These are phyloP conservation scores for Cryptocephalus primarius DNA, from an alignment of 2,888 invertebrate genomes.

Conservation along the genomic window DNA sequence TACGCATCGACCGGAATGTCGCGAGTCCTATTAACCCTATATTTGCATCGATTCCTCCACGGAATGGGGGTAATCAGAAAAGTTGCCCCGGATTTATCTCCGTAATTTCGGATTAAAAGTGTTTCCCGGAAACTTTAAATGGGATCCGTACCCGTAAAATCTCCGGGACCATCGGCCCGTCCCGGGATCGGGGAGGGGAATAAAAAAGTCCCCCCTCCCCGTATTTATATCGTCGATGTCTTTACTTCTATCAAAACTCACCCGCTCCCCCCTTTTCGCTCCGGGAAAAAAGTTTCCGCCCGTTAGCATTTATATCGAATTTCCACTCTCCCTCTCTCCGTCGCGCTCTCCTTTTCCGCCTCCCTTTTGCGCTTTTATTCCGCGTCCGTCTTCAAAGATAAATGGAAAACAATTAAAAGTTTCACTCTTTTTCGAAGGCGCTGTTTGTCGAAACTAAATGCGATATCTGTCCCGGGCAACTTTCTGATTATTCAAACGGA, in stretches of 20 bases:
- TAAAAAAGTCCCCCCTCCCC: background rate
- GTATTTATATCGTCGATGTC: conserved; percentile 2
- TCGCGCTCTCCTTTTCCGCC: too few relatives aligned
- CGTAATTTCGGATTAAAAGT: too few relatives aligned
- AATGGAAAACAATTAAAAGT: conserved; percentile 17
- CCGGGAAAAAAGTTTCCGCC: conserved; percentile 3
- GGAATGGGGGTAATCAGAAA: too few relatives aligned
- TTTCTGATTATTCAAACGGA: too few relatives aligned
- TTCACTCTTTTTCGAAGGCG: conserved; percentile 6
- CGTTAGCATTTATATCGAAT: conserved; percentile 16
- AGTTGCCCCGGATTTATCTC: too few relatives aligned
- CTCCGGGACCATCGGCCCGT: too few relatives aligned
- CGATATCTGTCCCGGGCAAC: too few relatives aligned
- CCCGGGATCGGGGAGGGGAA: too few relatives aligned
- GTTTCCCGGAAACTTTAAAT: background rate
- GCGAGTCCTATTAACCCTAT: too few relatives aligned
- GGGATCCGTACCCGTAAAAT: background rate
- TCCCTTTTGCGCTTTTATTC: background rate
- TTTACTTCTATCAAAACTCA: conserved; percentile 7
- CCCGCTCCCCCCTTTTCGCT: background rate
- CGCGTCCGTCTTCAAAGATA: conserved; percentile 10
- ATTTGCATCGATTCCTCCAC: too few relatives aligned
- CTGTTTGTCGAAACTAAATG: too few relatives aligned
- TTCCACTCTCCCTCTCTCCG: background rate
- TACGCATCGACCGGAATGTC: too few relatives aligned